Evolutionary conservation across 2,888 invertebrate genomes (phyloP).

Genomic region (Lithosia quadra): DNA sequence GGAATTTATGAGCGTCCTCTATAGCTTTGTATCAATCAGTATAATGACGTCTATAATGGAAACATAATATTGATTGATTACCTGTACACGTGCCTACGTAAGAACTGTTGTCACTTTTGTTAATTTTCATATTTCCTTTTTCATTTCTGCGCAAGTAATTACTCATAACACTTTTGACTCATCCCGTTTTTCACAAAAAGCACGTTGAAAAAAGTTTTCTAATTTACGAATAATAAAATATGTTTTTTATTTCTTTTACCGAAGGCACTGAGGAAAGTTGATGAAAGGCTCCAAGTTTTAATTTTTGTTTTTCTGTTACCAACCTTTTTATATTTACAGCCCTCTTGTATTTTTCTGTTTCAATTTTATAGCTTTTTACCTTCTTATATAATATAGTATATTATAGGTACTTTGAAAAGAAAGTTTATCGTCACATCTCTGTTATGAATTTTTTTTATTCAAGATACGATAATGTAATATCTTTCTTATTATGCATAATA

Average conservation of each 20-base stretch:
- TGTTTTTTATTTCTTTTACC: conserved; percentile 74
- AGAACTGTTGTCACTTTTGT: conserved; percentile 41
- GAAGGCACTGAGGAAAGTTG: conserved; percentile 72
- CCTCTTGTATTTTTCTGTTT: conserved; percentile 65
- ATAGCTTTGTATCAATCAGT: conserved; percentile 42
- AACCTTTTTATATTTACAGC: conserved; percentile 72
- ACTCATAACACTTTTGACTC: conserved; percentile 61
- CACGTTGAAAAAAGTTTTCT: conserved; percentile 77
- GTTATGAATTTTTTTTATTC: not conserved
- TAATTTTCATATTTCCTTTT: conserved; percentile 33
- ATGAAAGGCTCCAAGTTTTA: conserved; percentile 79
- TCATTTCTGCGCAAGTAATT: conserved; percentile 47
- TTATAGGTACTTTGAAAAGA: conserved; percentile 27
- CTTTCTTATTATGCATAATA: not conserved
- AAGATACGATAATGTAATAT: not conserved
- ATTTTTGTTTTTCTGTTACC: conserved; percentile 77
- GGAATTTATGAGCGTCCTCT: conserved; percentile 37
- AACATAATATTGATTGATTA: conserved; percentile 54
- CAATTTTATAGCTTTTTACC: conserved; percentile 45
- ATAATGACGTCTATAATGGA: conserved; percentile 44
- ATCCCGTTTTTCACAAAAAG: conserved; percentile 63
- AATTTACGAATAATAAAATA: conserved; percentile 82
- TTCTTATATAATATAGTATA: conserved; percentile 31
- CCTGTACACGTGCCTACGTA: conserved; percentile 31
- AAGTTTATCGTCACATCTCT: conserved; percentile 15